Percentiles rank a stretch among this genome's conserved stretches.
These are phyloP conservation scores for Apus apus DNA, from an alignment of 2,113 vertebrate species.

Conservation along the genomic window DNA sequence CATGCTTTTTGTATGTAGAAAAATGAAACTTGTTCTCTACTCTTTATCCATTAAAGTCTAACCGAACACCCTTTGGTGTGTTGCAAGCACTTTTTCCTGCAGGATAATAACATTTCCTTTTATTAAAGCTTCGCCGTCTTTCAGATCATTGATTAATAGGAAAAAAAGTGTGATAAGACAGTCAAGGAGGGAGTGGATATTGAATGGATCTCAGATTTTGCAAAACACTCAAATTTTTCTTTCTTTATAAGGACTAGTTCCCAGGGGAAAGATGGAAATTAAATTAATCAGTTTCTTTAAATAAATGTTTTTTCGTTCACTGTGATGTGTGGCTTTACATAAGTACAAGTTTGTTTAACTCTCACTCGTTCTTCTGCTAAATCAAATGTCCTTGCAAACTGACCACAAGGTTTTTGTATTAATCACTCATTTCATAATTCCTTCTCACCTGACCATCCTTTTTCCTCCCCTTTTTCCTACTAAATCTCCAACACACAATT, in stretches of 20 bases:
- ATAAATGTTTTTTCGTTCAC: not conserved
- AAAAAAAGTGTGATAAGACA: not conserved
- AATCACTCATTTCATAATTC: not conserved
- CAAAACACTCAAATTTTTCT: not conserved
- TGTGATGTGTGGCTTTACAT: not conserved
- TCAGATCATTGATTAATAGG: constrained; percentile 6
- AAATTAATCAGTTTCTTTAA: not conserved
- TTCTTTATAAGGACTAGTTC: not conserved
- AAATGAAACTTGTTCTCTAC: not conserved
- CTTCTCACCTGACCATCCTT: not conserved
- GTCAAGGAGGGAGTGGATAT: not conserved
- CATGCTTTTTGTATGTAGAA: not conserved
- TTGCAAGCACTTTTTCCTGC: constrained; percentile 1
- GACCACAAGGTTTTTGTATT: not conserved
- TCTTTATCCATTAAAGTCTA: not conserved
- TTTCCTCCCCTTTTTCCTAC: not conserved
- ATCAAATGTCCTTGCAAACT: not conserved
- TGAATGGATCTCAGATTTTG: not conserved
- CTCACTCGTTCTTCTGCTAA: not conserved
- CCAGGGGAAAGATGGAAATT: not conserved
- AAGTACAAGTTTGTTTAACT: not conserved
- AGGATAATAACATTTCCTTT: constrained; percentile 6
- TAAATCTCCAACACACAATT: not conserved
- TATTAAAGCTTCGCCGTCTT: not conserved
- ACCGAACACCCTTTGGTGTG: not conserved